Conservation (phyloP, 2,888 invertebrate genomes). For the Omphaloscelis lunosa region DNA sequence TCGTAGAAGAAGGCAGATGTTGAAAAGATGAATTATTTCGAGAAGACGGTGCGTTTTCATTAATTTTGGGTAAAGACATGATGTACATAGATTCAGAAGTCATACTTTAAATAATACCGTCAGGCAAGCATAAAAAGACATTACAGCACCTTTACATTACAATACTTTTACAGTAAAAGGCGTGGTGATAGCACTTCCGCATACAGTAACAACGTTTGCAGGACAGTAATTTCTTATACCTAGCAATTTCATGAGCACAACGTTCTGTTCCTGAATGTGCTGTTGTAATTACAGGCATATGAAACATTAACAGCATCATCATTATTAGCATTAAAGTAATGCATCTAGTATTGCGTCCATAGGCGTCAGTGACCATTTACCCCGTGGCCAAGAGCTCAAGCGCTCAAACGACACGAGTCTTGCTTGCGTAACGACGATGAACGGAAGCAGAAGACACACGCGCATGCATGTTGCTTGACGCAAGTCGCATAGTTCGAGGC, state of each 20-base stretch:
- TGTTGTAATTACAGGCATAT: background rate
- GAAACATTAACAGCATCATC: background rate
- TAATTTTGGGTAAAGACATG: slow-evolving; percentile 43
- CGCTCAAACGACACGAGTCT: background rate
- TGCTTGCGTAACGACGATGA: too few species aligned
- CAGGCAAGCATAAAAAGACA: background rate
- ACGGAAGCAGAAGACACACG: background rate
- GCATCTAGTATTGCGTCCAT: too few species aligned
- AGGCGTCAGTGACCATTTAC: background rate
- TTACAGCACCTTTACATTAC: background rate
- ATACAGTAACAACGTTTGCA: too few species aligned
- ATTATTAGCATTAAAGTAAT: too few species aligned
- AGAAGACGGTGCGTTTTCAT: slow-evolving; percentile 52
- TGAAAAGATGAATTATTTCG: slow-evolving; percentile 61
- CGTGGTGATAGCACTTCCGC: background rate
- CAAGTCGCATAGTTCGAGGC: background rate
- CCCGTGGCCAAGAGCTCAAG: background rate
- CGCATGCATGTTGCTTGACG: background rate
- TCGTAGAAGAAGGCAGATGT: slow-evolving; percentile 47
- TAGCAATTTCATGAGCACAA: too few species aligned
- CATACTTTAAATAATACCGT: background rate
- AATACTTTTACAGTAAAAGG: background rate
- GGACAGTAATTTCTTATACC: too few species aligned
- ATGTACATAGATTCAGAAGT: background rate
- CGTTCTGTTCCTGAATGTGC: too few species aligned